Evolutionary conservation across 2,797 vertebrate species (phyloP).

Genomic region (Anguilla megastoma): DNA sequence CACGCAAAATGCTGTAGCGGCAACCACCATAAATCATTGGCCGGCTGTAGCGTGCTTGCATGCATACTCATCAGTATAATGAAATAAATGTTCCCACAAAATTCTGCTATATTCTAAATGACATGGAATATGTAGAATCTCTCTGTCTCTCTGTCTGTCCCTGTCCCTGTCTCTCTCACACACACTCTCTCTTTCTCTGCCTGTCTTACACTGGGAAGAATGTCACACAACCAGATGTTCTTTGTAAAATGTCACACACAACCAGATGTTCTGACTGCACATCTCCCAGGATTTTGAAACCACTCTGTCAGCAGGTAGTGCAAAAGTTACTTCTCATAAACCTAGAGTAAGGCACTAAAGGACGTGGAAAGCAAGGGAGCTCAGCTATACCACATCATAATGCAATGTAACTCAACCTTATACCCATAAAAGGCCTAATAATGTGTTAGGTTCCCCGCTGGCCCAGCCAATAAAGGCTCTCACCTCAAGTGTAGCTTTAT

Average conservation of each 20-base stretch:
- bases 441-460: too few relatives aligned
- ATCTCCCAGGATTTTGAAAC: not conserved
- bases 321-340: not conserved
- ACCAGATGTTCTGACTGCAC: not conserved
- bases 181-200: not conserved
- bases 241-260: not conserved
- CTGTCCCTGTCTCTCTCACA: too few relatives aligned
- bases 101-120: not conserved
- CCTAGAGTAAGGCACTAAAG: not conserved
- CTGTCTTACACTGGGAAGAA: not conserved
- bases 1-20: conserved; percentile 7
- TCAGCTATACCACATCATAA: too few relatives aligned
- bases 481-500: not conserved
- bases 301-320: not conserved
- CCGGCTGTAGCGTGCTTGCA: not conserved
- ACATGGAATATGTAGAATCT: not conserved
- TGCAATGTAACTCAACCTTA: too few relatives aligned
- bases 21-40: not conserved
- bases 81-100: not conserved
- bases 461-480: too few relatives aligned
- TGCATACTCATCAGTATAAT: not conserved
- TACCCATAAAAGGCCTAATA: too few relatives aligned
- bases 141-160: not conserved
- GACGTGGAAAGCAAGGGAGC: too few relatives aligned
- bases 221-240: not conserved